Percentiles rank a stretch among this genome's conserved stretches.
Conservation (phyloP, 1,140 invertebrate genomes). For the Acyrthosiphon pisum region DNA sequence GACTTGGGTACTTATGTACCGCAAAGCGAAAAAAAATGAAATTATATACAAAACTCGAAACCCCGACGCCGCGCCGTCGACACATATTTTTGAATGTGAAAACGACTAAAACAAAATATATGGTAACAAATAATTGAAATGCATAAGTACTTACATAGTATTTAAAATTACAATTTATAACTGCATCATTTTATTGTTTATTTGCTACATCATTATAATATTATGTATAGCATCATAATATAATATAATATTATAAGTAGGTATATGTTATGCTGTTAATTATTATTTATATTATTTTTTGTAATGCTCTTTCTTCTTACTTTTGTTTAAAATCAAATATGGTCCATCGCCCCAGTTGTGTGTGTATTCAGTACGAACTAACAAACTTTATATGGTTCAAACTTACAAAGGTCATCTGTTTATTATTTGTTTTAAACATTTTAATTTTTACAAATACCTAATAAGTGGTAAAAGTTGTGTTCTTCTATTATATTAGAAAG, state of each 20-base stretch:
- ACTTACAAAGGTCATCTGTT: neutral
- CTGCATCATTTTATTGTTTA: neutral
- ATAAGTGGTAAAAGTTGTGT: neutral
- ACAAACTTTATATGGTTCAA: neutral
- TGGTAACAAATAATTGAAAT: no score
- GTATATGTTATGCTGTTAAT: neutral
- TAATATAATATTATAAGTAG: no score
- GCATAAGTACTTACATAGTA: no score
- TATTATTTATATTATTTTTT: no score
- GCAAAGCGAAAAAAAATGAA: neutral
- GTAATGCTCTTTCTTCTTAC: no score
- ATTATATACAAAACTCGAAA: slow-evolving; percentile 5
- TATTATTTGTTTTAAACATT: neutral
- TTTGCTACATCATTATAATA: neutral
- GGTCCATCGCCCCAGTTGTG: no score
- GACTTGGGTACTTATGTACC: neutral
- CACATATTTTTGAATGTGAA: neutral
- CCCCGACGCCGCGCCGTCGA: neutral
- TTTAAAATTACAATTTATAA: neutral
- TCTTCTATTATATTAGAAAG: neutral
- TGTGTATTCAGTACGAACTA: no score
- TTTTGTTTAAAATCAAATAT: no score
- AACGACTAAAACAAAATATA: neutral
- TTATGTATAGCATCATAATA: neutral
- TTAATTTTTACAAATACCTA: neutral